Evolutionary conservation across 2,888 invertebrate species (phyloP), one percentile per base, ranked within the genome.

Genomic region (Pandemis heparana): DNA sequence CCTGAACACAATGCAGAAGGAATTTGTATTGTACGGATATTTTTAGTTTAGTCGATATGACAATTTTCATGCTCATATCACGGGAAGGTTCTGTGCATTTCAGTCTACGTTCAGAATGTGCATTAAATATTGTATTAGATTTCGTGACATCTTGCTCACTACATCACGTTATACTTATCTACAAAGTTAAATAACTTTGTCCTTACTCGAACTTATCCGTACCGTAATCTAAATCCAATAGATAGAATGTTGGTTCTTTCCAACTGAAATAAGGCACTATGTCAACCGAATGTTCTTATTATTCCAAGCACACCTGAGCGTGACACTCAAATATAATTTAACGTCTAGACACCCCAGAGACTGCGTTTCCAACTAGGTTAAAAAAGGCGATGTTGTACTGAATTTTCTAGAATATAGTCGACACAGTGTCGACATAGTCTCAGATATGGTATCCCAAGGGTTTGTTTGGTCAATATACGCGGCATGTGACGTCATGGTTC

Each of bases 381-480:
- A 23, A 48, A 39, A 12, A 63, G 23, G 0, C 12, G 6, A 6
- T 46, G 1, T 32, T 38, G 10, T 16, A n/a, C 7, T 0, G n/a
- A 8, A 53, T 51, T 16, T 39, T 51, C 12, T 41, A 32, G 18
- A 71, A n/a, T 10, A 43, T 12, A 51, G 0, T 12, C 46, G 8
- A n/a, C 65, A 51, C 62, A 14, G 63, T 43, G 59, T 53, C 39
- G 38, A n/a, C 65, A 10, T 59, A 16, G 56, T 53, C 63, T 56
- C 18, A 63, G 46, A 12, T 23, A 10, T 65, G 56, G 43, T 59
- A 48, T 53, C 32, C 39, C 63, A 43, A 43, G 46, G 56, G 71
- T 61, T 66, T 39, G 65, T 74, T 74, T 74, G 70, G 74, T 74
- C 74, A 74, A 74, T 74, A 74, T 65, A 65, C 41, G 69, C 1